Evolutionary conservation across 2,113 vertebrate genomes (phyloP).

Genomic region (Antechinus flavipes): DNA sequence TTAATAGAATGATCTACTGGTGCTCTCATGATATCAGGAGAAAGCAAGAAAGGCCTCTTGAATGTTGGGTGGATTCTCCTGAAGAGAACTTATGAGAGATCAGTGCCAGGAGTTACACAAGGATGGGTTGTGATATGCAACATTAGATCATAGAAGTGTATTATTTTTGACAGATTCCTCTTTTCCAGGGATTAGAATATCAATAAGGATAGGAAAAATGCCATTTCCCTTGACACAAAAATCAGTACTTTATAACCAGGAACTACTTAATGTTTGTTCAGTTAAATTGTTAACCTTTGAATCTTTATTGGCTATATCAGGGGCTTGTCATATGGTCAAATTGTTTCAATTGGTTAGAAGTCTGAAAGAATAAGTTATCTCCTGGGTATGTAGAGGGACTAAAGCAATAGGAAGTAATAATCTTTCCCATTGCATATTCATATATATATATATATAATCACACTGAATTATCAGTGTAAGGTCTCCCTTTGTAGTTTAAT

Average conservation of each 20-base stretch:
- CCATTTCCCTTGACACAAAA: not conserved
- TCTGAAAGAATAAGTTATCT: not conserved
- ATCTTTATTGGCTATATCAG: not conserved
- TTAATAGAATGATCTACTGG: not conserved
- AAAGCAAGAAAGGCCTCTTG: not conserved
- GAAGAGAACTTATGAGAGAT: not conserved
- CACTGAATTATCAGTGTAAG: not conserved
- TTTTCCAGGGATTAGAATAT: not conserved
- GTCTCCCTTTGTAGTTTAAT: not conserved
- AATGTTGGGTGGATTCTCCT: not conserved
- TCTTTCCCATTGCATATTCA: not conserved
- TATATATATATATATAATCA: not conserved
- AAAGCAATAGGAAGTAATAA: not conserved
- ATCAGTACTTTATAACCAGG: not conserved
- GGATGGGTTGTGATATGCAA: not conserved
- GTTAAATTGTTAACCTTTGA: not conserved
- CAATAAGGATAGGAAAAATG: not conserved
- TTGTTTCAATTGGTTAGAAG: not conserved
- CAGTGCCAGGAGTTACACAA: not conserved
- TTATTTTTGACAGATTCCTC: not conserved
- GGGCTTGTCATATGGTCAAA: not conserved
- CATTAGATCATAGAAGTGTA: not conserved
- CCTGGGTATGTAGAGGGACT: not conserved
- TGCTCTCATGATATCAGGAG: not conserved
- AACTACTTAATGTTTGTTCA: not conserved